These are phyloP conservation scores for Psococerastis gibbosa DNA, from an alignment of 2,888 invertebrate genomes.

Conservation along the genomic window DNA sequence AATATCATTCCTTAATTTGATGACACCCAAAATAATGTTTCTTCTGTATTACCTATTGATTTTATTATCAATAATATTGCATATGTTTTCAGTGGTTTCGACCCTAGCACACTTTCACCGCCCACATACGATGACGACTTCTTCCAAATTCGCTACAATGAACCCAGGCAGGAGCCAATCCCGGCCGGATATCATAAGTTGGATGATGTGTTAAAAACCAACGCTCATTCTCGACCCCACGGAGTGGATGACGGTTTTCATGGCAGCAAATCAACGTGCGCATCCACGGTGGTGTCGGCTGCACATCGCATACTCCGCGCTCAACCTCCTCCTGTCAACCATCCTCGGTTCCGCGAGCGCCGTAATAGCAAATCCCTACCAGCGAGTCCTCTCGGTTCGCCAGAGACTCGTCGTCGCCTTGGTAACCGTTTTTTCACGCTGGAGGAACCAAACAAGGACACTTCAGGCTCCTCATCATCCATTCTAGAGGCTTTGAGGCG, in stretches of 20 bases:
- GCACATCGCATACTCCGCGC: conserved; percentile 38
- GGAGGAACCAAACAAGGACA: not conserved
- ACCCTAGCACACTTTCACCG: conserved; percentile 42
- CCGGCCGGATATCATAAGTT: conserved; percentile 5
- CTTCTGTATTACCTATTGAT: not conserved
- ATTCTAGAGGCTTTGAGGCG: not conserved
- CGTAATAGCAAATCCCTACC: conserved; percentile 54
- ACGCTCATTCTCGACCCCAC: conserved; percentile 28
- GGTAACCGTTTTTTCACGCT: not conserved
- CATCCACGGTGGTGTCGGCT: conserved; percentile 36
- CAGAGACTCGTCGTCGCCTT: not conserved
- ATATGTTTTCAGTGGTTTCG: conserved; percentile 28
- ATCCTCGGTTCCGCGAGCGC: conserved; percentile 21
- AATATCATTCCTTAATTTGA: too few relatives aligned
- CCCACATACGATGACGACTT: conserved; percentile 57
- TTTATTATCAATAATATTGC: conserved; percentile 5
- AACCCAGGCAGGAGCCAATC: conserved; percentile 10
- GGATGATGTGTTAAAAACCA: conserved; percentile 12
- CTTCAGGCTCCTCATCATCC: not conserved
- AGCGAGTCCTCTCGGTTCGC: conserved; percentile 34
- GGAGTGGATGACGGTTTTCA: conserved; percentile 53
- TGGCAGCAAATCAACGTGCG: conserved; percentile 46
- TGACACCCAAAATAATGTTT: too few relatives aligned
- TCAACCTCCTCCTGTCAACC: conserved; percentile 18
- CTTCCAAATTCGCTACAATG: conserved; percentile 35